These are phyloP conservation scores for Pterocles gutturalis DNA, from an alignment of 2,113 vertebrate species.

Conservation along the genomic window DNA sequence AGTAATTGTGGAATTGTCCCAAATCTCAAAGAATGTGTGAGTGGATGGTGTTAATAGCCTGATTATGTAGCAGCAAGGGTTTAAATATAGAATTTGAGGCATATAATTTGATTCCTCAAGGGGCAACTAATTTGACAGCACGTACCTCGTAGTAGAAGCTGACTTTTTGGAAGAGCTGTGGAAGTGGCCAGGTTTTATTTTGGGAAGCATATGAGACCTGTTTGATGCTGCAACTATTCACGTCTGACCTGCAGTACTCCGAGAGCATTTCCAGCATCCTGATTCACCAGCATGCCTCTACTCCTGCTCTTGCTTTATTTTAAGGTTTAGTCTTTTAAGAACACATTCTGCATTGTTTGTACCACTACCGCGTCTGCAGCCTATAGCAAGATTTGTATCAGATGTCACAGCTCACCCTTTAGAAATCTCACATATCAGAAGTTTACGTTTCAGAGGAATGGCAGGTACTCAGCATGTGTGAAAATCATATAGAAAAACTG, in stretches of 20 bases:
- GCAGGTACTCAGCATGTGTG: not conserved
- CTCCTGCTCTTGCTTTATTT: not conserved
- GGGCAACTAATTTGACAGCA: not conserved
- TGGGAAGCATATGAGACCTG: not conserved
- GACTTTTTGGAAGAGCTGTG: not conserved
- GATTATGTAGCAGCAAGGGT: slow-evolving; percentile 14
- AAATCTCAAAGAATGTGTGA: slow-evolving; percentile 25
- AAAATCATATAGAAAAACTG: not conserved
- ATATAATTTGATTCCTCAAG: slow-evolving; percentile 10
- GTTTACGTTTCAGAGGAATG: not conserved
- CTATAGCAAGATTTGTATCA: not conserved
- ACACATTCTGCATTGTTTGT: not conserved
- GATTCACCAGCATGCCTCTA: not conserved
- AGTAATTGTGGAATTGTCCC: slow-evolving; percentile 27
- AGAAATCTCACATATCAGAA: not conserved
- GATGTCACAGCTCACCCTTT: not conserved
- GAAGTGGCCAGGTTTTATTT: not conserved
- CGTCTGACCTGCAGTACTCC: not conserved
- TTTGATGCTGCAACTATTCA: not conserved
- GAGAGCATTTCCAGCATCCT: not conserved
- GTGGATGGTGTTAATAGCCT: slow-evolving; percentile 34
- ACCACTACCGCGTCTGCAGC: not conserved
- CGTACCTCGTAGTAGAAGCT: not conserved
- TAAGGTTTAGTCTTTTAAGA: not conserved
- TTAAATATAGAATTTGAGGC: slow-evolving; percentile 7